Evolutionary conservation across 53 echinoderm and acorn worm genomes (phyloP), one percentile per base, ranked within the genome.

Genomic region (Holothuria scabra): DNA sequence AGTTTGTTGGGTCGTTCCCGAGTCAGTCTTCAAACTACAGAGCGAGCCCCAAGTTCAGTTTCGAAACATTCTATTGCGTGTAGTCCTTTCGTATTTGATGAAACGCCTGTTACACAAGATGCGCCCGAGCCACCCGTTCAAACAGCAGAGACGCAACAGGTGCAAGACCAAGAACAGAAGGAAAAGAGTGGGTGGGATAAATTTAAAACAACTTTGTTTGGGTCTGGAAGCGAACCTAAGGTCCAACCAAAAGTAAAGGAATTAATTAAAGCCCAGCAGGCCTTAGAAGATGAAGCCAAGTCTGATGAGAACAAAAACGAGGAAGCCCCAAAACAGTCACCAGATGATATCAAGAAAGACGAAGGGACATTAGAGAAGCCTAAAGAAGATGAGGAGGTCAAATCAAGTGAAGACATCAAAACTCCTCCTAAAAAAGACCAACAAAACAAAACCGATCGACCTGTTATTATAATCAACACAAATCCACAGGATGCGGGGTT

Each of bases 391-490:
- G 52, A 16, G 52, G 41, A 21, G n/a, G 34, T 5, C 0, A 41
- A 30, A 34, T 21, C n/a, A 22, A n/a, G 41, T 4, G 13, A 31
- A 67, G 62, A 60, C 10, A 32, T 33, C 11, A 21, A 31, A 56
- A 38, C 19, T 11, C 37, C 33, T 21, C 80, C 68, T 71, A 32
- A 49, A 32, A 66, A 10, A 28, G 48, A 21, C n/a, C 46, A 32
- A 35, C 57, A 33, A 48, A 76, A 76, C 7, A 79, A 23, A 41
- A 48, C 82, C 0, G 86, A 76, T 56, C 66, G 93, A 38, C 90
- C 93, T 12, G 87, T 93, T 35, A 85, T 93, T 58, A 93, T 93
- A 76, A 93, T 93, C 57, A 88, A 90, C 38, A 83, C 93, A 1
- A 80, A 76, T 26, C 69, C 90, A 8, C 63, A 71, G 21, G 89